phyloP scores from a whole-genome alignment of 1,140 invertebrate genomes.

The Telenomus remus region DNA sequence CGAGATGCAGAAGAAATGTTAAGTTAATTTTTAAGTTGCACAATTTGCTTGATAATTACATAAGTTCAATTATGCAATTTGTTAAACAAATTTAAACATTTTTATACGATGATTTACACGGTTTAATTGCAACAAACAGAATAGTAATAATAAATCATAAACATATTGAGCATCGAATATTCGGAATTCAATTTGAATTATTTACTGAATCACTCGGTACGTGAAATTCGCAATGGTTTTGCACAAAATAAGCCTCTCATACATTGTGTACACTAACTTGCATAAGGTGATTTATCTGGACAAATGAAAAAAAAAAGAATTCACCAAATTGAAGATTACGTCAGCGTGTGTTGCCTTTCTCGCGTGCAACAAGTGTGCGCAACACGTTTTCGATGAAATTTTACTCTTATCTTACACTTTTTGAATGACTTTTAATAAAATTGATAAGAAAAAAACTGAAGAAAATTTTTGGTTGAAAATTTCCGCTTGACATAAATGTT shows the following conservation, averaged over 20 bases:
- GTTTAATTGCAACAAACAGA: not conserved
- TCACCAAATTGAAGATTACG: slow-evolving; percentile 48
- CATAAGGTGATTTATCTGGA: slow-evolving; percentile 38
- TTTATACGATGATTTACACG: not conserved
- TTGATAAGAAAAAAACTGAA: too few relatives aligned
- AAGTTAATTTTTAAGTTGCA: slow-evolving; percentile 21
- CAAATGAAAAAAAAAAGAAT: slow-evolving; percentile 23
- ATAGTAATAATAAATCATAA: not conserved
- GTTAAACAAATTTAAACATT: slow-evolving; percentile 1
- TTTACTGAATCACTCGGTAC: too few relatives aligned
- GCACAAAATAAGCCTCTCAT: too few relatives aligned
- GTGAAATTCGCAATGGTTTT: too few relatives aligned
- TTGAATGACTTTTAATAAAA: slow-evolving; percentile 25
- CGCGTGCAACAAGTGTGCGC: slow-evolving; percentile 40
- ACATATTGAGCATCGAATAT: not conserved
- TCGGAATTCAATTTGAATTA: too few relatives aligned
- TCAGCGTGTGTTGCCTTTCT: slow-evolving; percentile 39
- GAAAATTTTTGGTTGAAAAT: too few relatives aligned
- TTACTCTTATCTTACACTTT: slow-evolving; percentile 33
- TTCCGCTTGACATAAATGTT: too few relatives aligned
- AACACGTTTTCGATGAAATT: slow-evolving; percentile 44
- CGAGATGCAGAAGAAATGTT: slow-evolving; percentile 13
- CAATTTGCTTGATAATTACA: slow-evolving; percentile 22
- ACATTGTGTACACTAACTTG: slow-evolving; percentile 12
- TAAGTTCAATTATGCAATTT: slow-evolving; percentile 16